Base-by-base conservation (phyloP, 2,113 vertebrate genomes). In the Cnemophilus loriae region DNA sequence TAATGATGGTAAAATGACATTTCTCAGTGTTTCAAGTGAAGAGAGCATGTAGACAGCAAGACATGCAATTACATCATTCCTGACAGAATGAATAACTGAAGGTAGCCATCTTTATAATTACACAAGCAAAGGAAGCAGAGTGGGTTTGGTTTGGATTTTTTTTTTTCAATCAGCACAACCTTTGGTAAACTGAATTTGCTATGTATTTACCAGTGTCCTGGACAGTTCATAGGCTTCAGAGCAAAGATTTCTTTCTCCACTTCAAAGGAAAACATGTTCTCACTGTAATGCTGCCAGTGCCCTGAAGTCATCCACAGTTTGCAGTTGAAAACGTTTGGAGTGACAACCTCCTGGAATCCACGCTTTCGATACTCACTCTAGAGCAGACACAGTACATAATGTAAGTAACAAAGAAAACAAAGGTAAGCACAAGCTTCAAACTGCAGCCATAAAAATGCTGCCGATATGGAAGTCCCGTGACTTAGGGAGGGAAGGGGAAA, bases 261-360 rank as follows among this genome's bases (percentile, higher is more conserved):
- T 96, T 99, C 99, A 49, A 99, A 99, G 28, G 99, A 99, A 97
- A 99, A 99, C 99, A 99, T 99, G 95, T 99, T 99, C 41, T 99
- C 99, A 7, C 99, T 99, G 97, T 99, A 99, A 97, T 99, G 99
- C 97, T 99, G 98, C 99, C 99, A 99, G 94, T 99, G 99, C 8
- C 99, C 99, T 0, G 99, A 99, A 14, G 99, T 99, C 98, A 99
- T 95, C 99, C 99, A 99, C 21, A 99, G 98, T 61, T 99, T 99
- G 97, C 99, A 99, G 94, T 99, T 99, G 97, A 98, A 99, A 96
- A 99, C 98, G 87, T 99, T 99, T 39, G 99, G 99, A 22, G 99
- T 98, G 94, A 99, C 98, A 61, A 99, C 99, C 92, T 99, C 99
- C 97, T 99, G 99, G 97, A 99, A 99, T 24, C 99, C 99, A 82